Conservation (phyloP, 2,888 invertebrate species). For the Trissonchulus sp. region DNA sequence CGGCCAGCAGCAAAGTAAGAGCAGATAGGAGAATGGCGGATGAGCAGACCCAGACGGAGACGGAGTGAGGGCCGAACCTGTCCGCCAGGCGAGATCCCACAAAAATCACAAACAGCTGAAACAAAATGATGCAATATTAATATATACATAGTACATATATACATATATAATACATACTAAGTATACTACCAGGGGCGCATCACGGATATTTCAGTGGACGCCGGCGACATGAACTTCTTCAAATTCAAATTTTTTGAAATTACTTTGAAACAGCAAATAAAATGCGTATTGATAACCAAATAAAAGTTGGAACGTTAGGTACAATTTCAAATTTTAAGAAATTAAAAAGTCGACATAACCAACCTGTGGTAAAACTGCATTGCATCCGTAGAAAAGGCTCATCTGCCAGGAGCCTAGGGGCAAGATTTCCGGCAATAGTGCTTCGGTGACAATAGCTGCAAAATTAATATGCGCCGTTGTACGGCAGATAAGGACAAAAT, state of each 20-base stretch:
- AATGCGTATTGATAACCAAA: too few relatives aligned
- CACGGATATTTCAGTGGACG: too few relatives aligned
- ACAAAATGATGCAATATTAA: too few relatives aligned
- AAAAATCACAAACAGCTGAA: neutral
- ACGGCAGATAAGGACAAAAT: conserved; percentile 46
- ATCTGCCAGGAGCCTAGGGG: conserved; percentile 44
- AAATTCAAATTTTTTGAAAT: too few relatives aligned
- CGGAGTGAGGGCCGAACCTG: neutral
- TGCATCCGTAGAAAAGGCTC: conserved; percentile 42
- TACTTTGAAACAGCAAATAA: too few relatives aligned
- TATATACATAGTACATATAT: too few relatives aligned
- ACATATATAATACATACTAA: too few relatives aligned
- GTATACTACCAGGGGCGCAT: too few relatives aligned
- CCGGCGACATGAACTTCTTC: too few relatives aligned
- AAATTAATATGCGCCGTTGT: conserved; percentile 46
- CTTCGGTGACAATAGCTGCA: conserved; percentile 49
- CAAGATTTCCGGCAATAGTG: conserved; percentile 46
- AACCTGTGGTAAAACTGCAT: conserved; percentile 23
- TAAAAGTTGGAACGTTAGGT: too few relatives aligned
- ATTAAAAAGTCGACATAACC: too few relatives aligned
- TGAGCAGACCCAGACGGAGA: neutral
- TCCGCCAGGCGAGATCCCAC: neutral
- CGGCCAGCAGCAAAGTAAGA: neutral
- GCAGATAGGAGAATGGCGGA: neutral
- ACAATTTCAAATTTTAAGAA: too few relatives aligned